These are phyloP conservation scores for Aleadryas rufinucha DNA, from an alignment of 2,113 vertebrate species.

Conservation along the genomic window DNA sequence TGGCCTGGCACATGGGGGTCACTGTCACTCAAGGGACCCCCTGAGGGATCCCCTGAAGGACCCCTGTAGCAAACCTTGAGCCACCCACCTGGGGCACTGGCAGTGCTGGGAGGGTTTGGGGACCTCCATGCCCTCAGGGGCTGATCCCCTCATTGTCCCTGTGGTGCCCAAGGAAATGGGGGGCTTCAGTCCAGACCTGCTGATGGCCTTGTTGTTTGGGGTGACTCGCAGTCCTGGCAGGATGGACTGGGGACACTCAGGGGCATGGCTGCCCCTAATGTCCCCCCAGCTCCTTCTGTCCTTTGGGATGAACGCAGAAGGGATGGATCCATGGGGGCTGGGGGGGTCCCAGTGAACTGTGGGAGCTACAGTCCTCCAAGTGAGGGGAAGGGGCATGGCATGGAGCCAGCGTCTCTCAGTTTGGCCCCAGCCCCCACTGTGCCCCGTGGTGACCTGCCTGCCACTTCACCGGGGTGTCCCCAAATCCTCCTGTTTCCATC, in stretches of 20 bases:
- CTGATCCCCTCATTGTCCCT: neutral
- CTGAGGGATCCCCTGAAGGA: no score
- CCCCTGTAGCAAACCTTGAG: neutral
- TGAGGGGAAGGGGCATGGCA: neutral
- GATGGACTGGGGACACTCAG: neutral
- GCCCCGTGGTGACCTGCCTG: rapidly evolving
- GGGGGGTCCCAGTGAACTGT: neutral
- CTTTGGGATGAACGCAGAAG: neutral
- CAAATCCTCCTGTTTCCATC: neutral
- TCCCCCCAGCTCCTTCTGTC: neutral
- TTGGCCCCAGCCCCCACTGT: rapidly evolving
- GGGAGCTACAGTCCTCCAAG: no score
- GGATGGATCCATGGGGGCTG: neutral
- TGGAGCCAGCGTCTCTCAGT: rapidly evolving
- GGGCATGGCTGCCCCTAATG: neutral
- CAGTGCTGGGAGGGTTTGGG: neutral
- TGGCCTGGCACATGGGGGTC: neutral
- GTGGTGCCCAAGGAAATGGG: neutral
- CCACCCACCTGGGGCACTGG: neutral
- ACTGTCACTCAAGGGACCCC: neutral
- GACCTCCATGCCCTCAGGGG: no score
- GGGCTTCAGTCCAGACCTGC: neutral
- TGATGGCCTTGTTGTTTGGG: neutral
- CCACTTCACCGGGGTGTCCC: rapidly evolving
- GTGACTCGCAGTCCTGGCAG: neutral